Evolutionary conservation across 2,797 vertebrate genomes (phyloP).

Genomic region (Chaunax sp.): DNA sequence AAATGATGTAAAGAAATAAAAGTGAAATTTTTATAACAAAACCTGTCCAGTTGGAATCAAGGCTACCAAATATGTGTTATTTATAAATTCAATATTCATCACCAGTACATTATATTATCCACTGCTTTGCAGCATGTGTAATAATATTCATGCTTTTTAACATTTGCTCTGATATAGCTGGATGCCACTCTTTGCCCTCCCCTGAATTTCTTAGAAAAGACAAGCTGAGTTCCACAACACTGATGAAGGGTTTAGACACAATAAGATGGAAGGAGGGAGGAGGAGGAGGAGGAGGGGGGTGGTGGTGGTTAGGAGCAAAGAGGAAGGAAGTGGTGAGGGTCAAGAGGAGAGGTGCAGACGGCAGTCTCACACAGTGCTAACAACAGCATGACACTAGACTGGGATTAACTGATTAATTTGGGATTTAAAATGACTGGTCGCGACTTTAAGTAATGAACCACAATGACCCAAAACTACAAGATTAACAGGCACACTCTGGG

Average conservation of each 20-base stretch:
- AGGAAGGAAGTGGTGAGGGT: slow-evolving; percentile 70
- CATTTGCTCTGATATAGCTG: slow-evolving; percentile 21
- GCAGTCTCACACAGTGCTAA: slow-evolving; percentile 45
- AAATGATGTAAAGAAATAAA: slow-evolving; percentile 14
- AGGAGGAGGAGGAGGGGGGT: not conserved
- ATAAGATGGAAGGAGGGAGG: slow-evolving; percentile 45
- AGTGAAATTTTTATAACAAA: not conserved
- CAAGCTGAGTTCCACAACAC: slow-evolving; percentile 59
- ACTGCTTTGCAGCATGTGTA: slow-evolving; percentile 14
- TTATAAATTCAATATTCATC: slow-evolving; percentile 10
- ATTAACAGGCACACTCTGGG: slow-evolving; percentile 60
- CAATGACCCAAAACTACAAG: slow-evolving; percentile 71
- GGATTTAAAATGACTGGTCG: slow-evolving; percentile 79
- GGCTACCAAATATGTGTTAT: slow-evolving; percentile 13
- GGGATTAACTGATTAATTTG: slow-evolving; percentile 81
- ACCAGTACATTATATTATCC: slow-evolving; percentile 10
- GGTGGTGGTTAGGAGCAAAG: slow-evolving; percentile 29
- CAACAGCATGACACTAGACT: slow-evolving; percentile 53
- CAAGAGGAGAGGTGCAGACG: slow-evolving; percentile 62
- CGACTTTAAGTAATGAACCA: slow-evolving; percentile 74
- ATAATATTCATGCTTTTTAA: slow-evolving; percentile 13
- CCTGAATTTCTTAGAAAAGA: slow-evolving; percentile 59
- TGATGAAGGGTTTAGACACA: slow-evolving; percentile 68
- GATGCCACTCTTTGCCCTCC: slow-evolving; percentile 24
- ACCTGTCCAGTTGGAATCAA: not conserved